A percentile compares a stretch with the other conserved stretches of the same genome.
phyloP scores from a whole-genome alignment of 2,888 invertebrate species.

The Drosophila mayaguana region DNA sequence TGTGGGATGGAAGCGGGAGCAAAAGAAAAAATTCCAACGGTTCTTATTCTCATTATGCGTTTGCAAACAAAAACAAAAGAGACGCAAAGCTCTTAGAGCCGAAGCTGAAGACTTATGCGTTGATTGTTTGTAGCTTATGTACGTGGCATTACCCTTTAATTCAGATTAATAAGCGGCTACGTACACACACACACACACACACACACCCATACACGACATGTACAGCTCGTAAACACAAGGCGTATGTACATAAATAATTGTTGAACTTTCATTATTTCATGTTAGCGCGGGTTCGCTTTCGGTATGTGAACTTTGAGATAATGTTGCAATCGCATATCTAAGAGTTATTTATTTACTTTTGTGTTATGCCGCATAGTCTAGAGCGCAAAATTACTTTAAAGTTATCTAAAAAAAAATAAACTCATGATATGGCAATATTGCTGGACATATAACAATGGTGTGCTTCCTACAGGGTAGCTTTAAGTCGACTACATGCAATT shows the following conservation, averaged over 20 bases:
- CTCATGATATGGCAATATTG: background rate
- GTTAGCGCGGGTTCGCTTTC: background rate
- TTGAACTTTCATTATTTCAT: conserved; percentile 1
- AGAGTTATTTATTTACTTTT: background rate
- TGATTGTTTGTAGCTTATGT: conserved; percentile 21
- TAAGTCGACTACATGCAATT: background rate
- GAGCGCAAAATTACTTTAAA: background rate
- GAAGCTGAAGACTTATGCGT: conserved; percentile 27
- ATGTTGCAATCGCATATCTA: background rate
- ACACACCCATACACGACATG: background rate
- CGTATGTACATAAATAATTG: background rate
- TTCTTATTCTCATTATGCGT: conserved; percentile 15
- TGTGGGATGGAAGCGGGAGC: background rate
- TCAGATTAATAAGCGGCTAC: background rate
- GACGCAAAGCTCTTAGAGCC: conserved; percentile 36
- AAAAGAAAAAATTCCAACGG: conserved; percentile 13
- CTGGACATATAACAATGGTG: background rate
- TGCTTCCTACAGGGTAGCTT: conserved; percentile 3
- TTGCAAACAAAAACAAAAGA: conserved; percentile 30
- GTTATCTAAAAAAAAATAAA: background rate
- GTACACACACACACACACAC: background rate
- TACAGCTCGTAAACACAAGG: background rate
- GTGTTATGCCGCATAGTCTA: background rate
- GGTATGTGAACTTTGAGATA: conserved; percentile 2
- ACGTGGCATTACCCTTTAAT: conserved; percentile 14